A percentile compares a stretch with the other conserved stretches of the same genome.
phyloP scores from a whole-genome alignment of 2,797 vertebrate genomes.

The Decapterus maruadsi region DNA sequence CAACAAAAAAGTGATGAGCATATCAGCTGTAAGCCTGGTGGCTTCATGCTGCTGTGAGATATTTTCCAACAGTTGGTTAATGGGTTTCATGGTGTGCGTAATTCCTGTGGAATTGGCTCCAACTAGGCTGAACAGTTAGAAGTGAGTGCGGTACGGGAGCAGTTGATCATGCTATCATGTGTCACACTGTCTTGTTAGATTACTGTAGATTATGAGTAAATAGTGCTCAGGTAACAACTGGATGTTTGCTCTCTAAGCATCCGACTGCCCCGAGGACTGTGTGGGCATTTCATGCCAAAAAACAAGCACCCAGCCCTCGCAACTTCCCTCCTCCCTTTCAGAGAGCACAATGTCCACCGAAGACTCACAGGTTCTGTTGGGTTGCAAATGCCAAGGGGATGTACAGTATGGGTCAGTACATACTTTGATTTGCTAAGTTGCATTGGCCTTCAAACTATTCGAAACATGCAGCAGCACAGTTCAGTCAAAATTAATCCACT shows the following conservation, averaged over 20 bases:
- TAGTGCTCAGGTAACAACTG: conserved; percentile 21
- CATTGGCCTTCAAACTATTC: conserved; percentile 34
- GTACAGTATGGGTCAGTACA: conserved; percentile 50
- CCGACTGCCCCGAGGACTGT: conserved; percentile 37
- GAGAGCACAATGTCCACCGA: not conserved
- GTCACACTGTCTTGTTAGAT: conserved; percentile 32
- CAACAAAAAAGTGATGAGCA: conserved; percentile 12
- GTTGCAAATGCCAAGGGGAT: conserved; percentile 64
- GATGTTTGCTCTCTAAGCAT: conserved; percentile 40
- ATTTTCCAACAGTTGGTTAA: conserved; percentile 67
- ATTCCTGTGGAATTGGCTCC: conserved; percentile 76
- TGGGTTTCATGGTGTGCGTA: conserved; percentile 77
- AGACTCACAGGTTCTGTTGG: conserved; percentile 29
- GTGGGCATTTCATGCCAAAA: conserved; percentile 51
- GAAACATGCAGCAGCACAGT: conserved; percentile 29
- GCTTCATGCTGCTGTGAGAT: conserved; percentile 52
- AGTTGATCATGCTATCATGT: conserved; percentile 30
- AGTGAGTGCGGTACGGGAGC: conserved; percentile 10
- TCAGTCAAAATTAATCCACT: conserved; percentile 9
- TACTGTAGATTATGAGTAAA: conserved; percentile 41
- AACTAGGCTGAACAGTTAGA: conserved; percentile 57
- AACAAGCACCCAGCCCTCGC: conserved; percentile 8
- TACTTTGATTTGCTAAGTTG: conserved; percentile 10
- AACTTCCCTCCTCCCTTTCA: conserved; percentile 16
- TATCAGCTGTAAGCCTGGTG: conserved; percentile 29